phyloP scores from a whole-genome alignment of 2,888 invertebrate species.

The Tachystola acroxantha region DNA sequence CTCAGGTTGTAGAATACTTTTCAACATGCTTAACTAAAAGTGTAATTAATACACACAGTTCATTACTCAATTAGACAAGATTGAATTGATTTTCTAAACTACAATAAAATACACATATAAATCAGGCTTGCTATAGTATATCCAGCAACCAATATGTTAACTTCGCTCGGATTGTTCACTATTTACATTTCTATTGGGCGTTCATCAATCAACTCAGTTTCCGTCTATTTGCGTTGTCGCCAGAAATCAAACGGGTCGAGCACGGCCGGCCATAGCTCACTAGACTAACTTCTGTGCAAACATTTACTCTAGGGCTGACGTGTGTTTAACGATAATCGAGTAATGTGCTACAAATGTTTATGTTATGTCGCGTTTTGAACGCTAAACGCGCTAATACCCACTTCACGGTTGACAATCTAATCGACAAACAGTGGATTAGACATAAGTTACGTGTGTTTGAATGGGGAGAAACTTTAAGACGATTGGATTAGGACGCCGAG shows the following conservation, averaged over 20 bases:
- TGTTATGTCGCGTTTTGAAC: conserved; percentile 45
- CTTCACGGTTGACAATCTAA: conserved; percentile 41
- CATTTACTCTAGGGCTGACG: conserved; percentile 48
- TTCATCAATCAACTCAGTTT: conserved; percentile 24
- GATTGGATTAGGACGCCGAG: background rate
- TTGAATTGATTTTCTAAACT: too few relatives aligned
- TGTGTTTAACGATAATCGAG: conserved; percentile 55
- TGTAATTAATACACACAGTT: too few relatives aligned
- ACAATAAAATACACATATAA: too few relatives aligned
- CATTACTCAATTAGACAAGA: too few relatives aligned
- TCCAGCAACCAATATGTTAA: conserved; percentile 8
- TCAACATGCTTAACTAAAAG: too few relatives aligned
- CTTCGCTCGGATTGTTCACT: conserved; percentile 1
- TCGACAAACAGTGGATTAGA: conserved; percentile 17
- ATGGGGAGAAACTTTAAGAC: conserved; percentile 1
- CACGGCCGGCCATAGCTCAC: conserved; percentile 24
- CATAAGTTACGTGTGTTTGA: conserved; percentile 2
- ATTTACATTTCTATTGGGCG: conserved; percentile 8
- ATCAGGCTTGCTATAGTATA: too few relatives aligned
- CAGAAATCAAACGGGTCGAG: conserved; percentile 21
- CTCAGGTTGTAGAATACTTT: too few relatives aligned
- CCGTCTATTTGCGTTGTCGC: conserved; percentile 23
- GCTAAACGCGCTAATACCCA: conserved; percentile 41
- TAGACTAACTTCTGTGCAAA: conserved; percentile 50
- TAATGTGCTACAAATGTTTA: conserved; percentile 56